Percentiles rank a stretch among this genome's conserved stretches.
Conservation (phyloP, 2,888 invertebrate species). For the Orthonychiurus folsomi region DNA sequence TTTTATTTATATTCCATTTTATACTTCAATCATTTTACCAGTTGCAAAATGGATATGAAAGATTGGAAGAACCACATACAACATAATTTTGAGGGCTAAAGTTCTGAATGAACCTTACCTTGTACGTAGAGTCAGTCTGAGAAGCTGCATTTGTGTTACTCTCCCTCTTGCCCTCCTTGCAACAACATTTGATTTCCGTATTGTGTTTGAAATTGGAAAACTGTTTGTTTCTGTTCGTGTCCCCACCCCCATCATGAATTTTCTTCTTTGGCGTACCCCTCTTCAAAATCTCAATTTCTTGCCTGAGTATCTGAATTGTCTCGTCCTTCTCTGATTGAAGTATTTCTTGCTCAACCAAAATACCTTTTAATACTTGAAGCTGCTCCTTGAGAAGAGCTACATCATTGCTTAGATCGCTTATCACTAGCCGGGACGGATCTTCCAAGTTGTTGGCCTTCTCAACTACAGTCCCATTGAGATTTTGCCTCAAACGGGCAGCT, state of each 20-base stretch:
- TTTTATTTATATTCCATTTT: background rate
- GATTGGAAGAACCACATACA: no score
- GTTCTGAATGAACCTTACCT: background rate
- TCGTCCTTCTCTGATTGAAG: slow-evolving; percentile 29
- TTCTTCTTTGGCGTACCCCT: slow-evolving; percentile 7
- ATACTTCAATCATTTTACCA: no score
- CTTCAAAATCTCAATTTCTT: slow-evolving; percentile 29
- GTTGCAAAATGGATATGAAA: no score
- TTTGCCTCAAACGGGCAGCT: background rate
- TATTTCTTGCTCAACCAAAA: slow-evolving; percentile 24
- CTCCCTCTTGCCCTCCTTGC: slow-evolving; percentile 4
- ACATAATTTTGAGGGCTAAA: slow-evolving; percentile 2
- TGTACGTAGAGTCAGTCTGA: slow-evolving; percentile 27
- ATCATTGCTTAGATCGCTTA: slow-evolving; percentile 8
- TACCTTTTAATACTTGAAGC: slow-evolving; percentile 21
- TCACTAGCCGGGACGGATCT: background rate
- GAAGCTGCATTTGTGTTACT: slow-evolving; percentile 26
- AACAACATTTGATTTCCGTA: slow-evolving; percentile 5
- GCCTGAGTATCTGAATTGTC: slow-evolving; percentile 26
- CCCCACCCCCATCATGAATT: background rate
- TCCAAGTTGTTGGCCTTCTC: no score
- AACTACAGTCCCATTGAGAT: background rate
- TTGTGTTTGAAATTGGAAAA: slow-evolving; percentile 12
- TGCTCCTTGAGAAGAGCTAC: slow-evolving; percentile 22
- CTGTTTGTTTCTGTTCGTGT: background rate